Evolutionary conservation across 2,888 invertebrate genomes (phyloP), one percentile per base, ranked within the genome.

Genomic region (Venusia cambrica): DNA sequence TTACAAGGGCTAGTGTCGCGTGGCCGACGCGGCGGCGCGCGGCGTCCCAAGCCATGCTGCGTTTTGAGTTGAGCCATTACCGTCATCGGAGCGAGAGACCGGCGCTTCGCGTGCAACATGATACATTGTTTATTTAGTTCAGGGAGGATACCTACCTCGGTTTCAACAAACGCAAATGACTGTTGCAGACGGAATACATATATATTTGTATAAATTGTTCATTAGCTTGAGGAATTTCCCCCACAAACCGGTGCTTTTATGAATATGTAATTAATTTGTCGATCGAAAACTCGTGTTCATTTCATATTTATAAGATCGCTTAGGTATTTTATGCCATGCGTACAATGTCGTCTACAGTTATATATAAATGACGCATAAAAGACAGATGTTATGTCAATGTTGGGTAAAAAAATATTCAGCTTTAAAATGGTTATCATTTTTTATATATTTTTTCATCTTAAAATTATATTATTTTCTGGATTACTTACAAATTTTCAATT

Each of bases 121-220:
- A 78, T 53, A 73, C 58, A 44, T 32, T 65, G 66, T 66, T 72
- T 70, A 70, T 73, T 68, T 65, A 69, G 68, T 57, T 69, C 69
- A 69, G 56, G 66, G 69, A 57, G 57, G 49, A 52, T 28, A 38
- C 26, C 38, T 48, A 40, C 50, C 46, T 36, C 9, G 35, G 14
- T 34, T 40, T 30, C 32, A 21, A 26, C 22, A 21, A 20, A 31
- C 18, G 22, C 29, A 11, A 38, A 42, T 27, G 20, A 10, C 29
- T 35, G 26, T 35, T 32, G 31, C 27, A 40, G 35, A 31, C 24
- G 15, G 36, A 36, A 31, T 28, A 34, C n/a, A n/a, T 14, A 26
- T 15, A 26, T 10, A 39, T 39, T 34, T 20, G 31, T 35, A 40
- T 28, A 27, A 38, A 52, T 57, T 46, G 40, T 43, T 39, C 26